Evolutionary conservation across 1,140 invertebrate genomes (phyloP).

Genomic region (Coboldia fuscipes): DNA sequence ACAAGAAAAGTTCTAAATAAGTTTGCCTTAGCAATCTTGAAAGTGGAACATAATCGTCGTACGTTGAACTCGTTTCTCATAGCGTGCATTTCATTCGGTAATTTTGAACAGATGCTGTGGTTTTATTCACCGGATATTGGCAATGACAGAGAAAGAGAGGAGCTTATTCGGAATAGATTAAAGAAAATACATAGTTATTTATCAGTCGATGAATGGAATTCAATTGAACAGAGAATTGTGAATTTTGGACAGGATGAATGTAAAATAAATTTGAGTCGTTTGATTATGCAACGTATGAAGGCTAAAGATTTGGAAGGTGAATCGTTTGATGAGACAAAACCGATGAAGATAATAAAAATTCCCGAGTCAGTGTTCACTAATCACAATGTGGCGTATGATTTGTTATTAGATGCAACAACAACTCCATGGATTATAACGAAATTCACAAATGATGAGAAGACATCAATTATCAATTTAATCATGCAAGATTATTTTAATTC

Average conservation of each 20-base stretch:
- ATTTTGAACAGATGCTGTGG: slow-evolving; percentile 9
- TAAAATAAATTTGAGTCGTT: slow-evolving; percentile 10
- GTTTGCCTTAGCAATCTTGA: slow-evolving; percentile 10
- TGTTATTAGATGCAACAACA: background rate
- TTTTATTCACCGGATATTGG: slow-evolving; percentile 14
- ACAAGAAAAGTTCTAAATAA: slow-evolving; percentile 7
- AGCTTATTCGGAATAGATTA: background rate
- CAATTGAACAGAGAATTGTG: slow-evolving; percentile 13
- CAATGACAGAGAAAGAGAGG: too few species aligned
- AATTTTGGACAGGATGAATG: slow-evolving; percentile 14
- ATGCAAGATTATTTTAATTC: too few species aligned
- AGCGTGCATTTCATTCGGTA: slow-evolving; percentile 9
- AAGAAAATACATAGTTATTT: slow-evolving; percentile 9
- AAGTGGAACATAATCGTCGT: slow-evolving; percentile 12
- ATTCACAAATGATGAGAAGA: background rate
- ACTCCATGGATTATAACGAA: background rate
- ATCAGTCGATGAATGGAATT: slow-evolving; percentile 10
- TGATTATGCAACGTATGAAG: slow-evolving; percentile 9
- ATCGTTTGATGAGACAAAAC: background rate
- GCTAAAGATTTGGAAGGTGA: background rate
- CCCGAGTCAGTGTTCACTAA: background rate
- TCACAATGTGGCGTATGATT: background rate
- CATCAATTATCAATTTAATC: too few species aligned
- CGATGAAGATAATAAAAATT: background rate
- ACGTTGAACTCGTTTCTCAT: slow-evolving; percentile 15